phyloP scores from a whole-genome alignment of 2,113 vertebrate genomes.

The Hipposideros armiger region DNA sequence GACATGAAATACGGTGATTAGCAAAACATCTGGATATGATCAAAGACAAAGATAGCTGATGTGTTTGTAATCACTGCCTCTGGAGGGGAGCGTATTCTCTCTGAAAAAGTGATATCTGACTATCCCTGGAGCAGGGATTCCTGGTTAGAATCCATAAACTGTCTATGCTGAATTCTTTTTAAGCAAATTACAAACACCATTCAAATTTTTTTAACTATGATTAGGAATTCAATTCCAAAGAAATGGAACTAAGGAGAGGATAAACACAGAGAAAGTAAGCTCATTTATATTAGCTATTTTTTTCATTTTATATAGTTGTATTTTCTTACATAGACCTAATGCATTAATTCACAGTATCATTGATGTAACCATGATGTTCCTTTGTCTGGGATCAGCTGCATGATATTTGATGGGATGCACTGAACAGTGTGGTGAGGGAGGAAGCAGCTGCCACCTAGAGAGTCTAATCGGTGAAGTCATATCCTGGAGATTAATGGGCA shows the following conservation, averaged over 20 bases:
- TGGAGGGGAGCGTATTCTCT: background rate
- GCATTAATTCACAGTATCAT: background rate
- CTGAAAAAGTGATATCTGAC: constrained; percentile 18
- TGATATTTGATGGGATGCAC: background rate
- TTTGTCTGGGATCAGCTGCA: background rate
- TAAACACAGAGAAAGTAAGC: constrained; percentile 8
- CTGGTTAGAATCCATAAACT: background rate
- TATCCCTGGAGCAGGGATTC: background rate
- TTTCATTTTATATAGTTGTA: background rate
- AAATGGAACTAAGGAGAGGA: background rate
- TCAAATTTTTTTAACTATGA: background rate
- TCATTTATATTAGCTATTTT: background rate
- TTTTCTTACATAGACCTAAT: background rate
- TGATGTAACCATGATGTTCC: constrained; percentile 14
- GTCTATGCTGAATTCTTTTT: constrained; percentile 24
- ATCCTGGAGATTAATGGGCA: background rate
- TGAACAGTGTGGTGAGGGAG: background rate
- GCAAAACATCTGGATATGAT: constrained; percentile 42
- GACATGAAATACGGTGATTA: constrained; percentile 36
- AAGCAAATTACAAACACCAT: background rate
- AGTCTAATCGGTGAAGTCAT: background rate
- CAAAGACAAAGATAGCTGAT: constrained; percentile 48
- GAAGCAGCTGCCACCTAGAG: background rate
- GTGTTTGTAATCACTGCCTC: constrained; percentile 36
- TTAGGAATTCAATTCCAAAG: constrained; percentile 28